phyloP scores from a whole-genome alignment of 1,140 invertebrate genomes.

The Apis laboriosa region DNA sequence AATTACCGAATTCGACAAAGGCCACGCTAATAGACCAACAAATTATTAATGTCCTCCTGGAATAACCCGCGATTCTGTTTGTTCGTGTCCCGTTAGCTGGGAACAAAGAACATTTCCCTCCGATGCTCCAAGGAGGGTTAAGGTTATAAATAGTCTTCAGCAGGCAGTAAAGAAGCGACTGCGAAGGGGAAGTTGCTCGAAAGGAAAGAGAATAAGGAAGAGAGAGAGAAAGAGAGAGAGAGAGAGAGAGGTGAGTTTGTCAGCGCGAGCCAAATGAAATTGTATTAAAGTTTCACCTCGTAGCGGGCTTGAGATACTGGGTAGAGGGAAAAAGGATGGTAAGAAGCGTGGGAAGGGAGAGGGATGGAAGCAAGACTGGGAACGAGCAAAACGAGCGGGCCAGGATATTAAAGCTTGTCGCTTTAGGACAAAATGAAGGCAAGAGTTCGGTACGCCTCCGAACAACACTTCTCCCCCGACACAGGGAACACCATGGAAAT shows the following conservation, averaged over 20 bases:
- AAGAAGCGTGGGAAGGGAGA: neutral
- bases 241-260: slow-evolving; percentile 65
- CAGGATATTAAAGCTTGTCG: slow-evolving; percentile 69
- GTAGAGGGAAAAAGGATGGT: neutral
- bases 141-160: slow-evolving; percentile 70
- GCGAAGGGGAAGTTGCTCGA: slow-evolving; percentile 57
- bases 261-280: slow-evolving; percentile 71
- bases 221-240: slow-evolving; percentile 40
- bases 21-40: slow-evolving; percentile 6
- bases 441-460: slow-evolving; percentile 49
- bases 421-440: slow-evolving; percentile 67
- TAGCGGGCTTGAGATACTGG: slow-evolving; percentile 8
- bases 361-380: slow-evolving; percentile 36
- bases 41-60: slow-evolving; percentile 51
- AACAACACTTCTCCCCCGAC: slow-evolving; percentile 31
- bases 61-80: neutral
- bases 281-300: slow-evolving; percentile 71
- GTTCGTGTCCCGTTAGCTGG: slow-evolving; percentile 41
- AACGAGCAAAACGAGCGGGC: slow-evolving; percentile 55
- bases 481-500: slow-evolving; percentile 36
- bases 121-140: slow-evolving; percentile 49
- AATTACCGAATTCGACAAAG: slow-evolving; percentile 4
- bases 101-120: slow-evolving; percentile 62
- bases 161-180: slow-evolving; percentile 64
- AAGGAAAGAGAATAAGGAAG: slow-evolving; percentile 11